Conservation (phyloP, 2,113 vertebrate genomes). For the Mesitornis unicolor region DNA sequence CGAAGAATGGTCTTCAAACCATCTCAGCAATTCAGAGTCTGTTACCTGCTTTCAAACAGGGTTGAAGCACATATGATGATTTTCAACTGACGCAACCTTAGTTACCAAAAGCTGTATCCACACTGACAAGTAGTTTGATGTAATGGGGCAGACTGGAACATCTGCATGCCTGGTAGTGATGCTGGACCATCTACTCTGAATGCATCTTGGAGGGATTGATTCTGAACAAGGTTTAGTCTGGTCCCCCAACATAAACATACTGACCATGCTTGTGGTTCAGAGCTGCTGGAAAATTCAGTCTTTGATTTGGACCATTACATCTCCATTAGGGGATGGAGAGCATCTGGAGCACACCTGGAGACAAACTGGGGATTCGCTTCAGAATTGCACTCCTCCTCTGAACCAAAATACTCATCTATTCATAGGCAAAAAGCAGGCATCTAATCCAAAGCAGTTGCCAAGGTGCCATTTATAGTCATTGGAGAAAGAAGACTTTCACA, state of each 20-base stretch:
- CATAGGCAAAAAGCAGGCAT: neutral
- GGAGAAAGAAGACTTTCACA: neutral
- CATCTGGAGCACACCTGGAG: conserved; percentile 29
- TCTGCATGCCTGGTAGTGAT: neutral
- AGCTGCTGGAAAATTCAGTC: neutral
- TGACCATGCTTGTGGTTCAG: fast-evolving
- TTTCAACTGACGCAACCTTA: neutral
- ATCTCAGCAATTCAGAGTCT: neutral
- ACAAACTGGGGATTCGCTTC: neutral
- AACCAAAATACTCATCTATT: neutral
- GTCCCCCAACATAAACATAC: neutral
- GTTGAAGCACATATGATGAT: neutral
- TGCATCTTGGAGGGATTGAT: neutral
- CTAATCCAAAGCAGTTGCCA: neutral
- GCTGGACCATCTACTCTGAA: neutral
- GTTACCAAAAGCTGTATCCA: neutral
- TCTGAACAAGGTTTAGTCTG: neutral
- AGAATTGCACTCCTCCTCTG: neutral
- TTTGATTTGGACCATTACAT: neutral
- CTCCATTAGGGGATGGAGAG: neutral
- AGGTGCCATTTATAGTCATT: neutral
- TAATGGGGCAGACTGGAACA: neutral
- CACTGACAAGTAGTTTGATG: neutral
- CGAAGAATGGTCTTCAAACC: neutral
- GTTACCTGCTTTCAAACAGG: neutral